phyloP scores from a whole-genome alignment of 2,888 invertebrate genomes.

The Rhingia campestris region DNA sequence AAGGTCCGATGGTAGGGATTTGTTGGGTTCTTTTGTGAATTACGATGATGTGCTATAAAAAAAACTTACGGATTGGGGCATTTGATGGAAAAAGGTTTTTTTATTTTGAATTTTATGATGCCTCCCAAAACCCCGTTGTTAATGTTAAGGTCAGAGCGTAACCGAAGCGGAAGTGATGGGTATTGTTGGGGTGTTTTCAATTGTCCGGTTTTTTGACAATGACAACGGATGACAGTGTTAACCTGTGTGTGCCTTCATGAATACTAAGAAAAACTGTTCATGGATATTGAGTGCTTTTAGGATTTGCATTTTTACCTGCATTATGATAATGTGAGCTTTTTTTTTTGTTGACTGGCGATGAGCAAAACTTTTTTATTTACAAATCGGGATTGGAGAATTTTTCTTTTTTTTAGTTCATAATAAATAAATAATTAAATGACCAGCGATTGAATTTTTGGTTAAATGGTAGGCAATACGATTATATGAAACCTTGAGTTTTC shows the following conservation, averaged over 20 bases:
- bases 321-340: no score
- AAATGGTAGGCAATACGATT: no score
- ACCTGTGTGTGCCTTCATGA: slow-evolving; percentile 7
- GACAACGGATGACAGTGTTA: slow-evolving; percentile 36
- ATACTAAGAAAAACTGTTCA: background rate
- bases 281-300: background rate
- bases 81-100: slow-evolving; percentile 15
- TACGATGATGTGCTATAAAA: slow-evolving; percentile 52
- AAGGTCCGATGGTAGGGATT: slow-evolving; percentile 57
- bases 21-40: slow-evolving; percentile 53
- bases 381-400: no score
- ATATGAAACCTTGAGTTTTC: no score
- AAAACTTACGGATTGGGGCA: background rate
- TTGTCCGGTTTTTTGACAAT: slow-evolving; percentile 18
- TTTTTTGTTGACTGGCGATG: no score
- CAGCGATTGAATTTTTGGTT: no score
- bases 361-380: no score
- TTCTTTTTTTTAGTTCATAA: no score
- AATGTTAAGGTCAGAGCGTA: slow-evolving; percentile 69
- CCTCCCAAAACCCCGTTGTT: slow-evolving; percentile 31
- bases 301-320: background rate
- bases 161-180: slow-evolving; percentile 61
- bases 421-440: no score
- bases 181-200: slow-evolving; percentile 37
- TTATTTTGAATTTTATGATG: slow-evolving; percentile 5